Percentiles rank a stretch among this genome's conserved stretches.
Evolutionary conservation across 2,113 vertebrate genomes (phyloP).

Genomic region (Colaptes auratus): DNA sequence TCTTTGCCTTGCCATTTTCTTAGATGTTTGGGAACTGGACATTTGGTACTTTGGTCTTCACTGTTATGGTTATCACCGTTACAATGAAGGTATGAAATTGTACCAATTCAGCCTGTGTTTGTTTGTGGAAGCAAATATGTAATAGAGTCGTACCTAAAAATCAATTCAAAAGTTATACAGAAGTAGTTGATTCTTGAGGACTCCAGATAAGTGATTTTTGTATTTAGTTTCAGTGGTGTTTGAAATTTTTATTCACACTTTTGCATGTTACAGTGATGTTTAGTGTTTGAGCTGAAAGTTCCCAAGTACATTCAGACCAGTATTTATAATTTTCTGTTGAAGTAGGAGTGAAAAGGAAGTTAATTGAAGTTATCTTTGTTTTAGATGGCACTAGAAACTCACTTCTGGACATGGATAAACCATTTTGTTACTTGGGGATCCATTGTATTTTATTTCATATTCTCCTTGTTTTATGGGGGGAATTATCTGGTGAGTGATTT

Average conservation of each 20-base stretch:
- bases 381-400: conserved; percentile 96
- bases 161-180: not conserved
- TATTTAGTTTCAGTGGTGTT: not conserved
- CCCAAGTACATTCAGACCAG: not conserved
- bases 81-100: conserved; percentile 88
- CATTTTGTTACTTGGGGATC: conserved; percentile 99
- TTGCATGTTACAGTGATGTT: not conserved
- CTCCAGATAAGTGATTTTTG: not conserved
- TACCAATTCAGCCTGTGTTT: not conserved
- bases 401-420: conserved; percentile 99
- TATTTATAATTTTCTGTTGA: not conserved
- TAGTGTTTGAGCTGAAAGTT: not conserved
- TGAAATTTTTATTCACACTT: not conserved
- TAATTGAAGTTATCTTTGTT: conserved; percentile 29
- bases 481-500: conserved; percentile 90
- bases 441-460: conserved; percentile 96
- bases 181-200: not conserved
- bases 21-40: conserved; percentile 99
- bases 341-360: not conserved
- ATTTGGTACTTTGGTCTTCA: conserved; percentile 96
- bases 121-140: not conserved
- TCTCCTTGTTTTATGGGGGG: conserved; percentile 97
- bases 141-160: not conserved
- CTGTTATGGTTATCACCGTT: conserved; percentile 97
- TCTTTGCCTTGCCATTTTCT: not conserved